Evolutionary conservation across 2,888 invertebrate species (phyloP), one percentile per base, ranked within the genome.

Genomic region (Silvanus unidentatus): DNA sequence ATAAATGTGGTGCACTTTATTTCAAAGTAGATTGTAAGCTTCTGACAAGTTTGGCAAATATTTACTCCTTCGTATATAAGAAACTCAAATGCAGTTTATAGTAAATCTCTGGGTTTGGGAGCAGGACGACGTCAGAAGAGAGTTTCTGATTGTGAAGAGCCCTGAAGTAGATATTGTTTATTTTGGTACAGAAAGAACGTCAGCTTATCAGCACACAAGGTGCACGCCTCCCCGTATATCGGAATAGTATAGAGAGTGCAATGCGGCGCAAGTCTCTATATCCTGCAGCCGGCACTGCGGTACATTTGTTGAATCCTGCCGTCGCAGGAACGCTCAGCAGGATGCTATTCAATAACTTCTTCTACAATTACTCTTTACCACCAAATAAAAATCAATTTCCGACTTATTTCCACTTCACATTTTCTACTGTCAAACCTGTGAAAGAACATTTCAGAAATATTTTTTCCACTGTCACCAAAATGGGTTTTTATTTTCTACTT

Each of bases 321-420:
- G 55, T 54, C 50, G 58, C 57, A 59, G 59, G 53, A 62, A 55
- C 55, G 58, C 60, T 52, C 63, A 58, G 57, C 57, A 59, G 57
- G 62, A 62, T 57, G 57, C 62, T 55, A 63, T 65, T 64, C 64
- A 63, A 64, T 64, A 65, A 65, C 64, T 59, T 57, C 58, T 58
- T 56, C 59, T 60, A 64, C 66, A 66, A 65, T 65, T 66, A 65
- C 63, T 63, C 60, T 58, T 60, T 58, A 58, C 60, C 58, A 53
- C 59, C 57, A 58, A 64, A 65, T 64, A 63, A 63, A 65, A 65
- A 65, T 64, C 65, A 64, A 66, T 66, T 66, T 66, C 66, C 65
- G 64, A 59, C 55, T 62, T 58, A 66, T 62, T 66, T 65, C 62
- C 62, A 61, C 62, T 55, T 50, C 55, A 53, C 54, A 52, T 47